Base-by-base conservation (phyloP, 2,113 vertebrate genomes). In the Mus pahari region DNA sequence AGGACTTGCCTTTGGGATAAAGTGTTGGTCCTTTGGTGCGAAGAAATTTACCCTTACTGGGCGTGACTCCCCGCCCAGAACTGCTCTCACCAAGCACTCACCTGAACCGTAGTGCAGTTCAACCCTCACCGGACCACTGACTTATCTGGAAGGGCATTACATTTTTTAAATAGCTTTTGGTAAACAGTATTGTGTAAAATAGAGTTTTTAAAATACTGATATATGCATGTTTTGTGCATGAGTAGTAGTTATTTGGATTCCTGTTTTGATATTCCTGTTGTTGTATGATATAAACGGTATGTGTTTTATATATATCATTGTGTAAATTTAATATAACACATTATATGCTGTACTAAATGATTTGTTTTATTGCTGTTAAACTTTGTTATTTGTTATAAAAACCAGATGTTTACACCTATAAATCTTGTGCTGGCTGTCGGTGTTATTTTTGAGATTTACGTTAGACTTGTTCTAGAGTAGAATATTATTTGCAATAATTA, bases 291-390 rank as follows among this genome's bases (percentile, higher is more conserved):
- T 98, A 98, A 98, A 98, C 97, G 96, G 97, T 97, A 97, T 98
- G 98, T 98, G 96, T 99, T 99, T 98, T 95, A 94, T 99, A 99
- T 98, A 98, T 98, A 98, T 98, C 98, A 98, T 98, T 98, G 98
- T 99, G 98, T 99, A 99, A 99, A 99, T 99, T 97, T 99, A 99
- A 99, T 99, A 99, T 98, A 99, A 98, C 98, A 97, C 98, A 97
- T 98, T 98, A 98, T 98, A 98, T 97, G 96, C 97, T 98, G 98
- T 99, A 98, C 98, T 99, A 99, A 99, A 99, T 97, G 84, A 95
- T 98, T 98, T 98, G 98, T 98, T 99, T 99, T 98, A 99, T 98
- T 98, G 98, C 97, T 97, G 96, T 97, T 97, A 97, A 97, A 98
- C 97, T 98, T 98, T 98, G 90, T 98, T 98, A 98, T 92, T 0